Percentiles rank a stretch among this genome's conserved stretches.
These are phyloP conservation scores for Gymnarchus niloticus DNA, from an alignment of 2,113 vertebrate genomes.

Conservation along the genomic window DNA sequence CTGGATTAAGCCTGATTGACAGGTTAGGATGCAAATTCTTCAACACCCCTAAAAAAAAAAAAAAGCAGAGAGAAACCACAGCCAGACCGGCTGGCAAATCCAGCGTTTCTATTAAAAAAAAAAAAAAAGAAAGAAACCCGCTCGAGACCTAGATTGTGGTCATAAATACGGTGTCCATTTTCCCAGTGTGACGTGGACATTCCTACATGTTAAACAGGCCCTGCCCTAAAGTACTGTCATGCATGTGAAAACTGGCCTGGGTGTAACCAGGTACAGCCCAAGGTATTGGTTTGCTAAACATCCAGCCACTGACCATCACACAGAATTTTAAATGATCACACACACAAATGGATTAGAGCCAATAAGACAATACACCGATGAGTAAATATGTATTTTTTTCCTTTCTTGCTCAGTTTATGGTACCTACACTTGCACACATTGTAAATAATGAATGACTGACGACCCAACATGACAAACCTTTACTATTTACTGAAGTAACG, in stretches of 20 bases:
- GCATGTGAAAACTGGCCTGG: background rate
- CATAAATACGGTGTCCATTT: background rate
- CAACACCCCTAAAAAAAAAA: background rate
- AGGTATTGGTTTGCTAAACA: background rate
- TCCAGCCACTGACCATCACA: background rate
- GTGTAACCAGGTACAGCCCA: background rate
- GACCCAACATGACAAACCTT: background rate
- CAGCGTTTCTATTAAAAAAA: background rate
- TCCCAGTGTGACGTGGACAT: background rate
- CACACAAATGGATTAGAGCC: background rate
- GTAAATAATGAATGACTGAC: background rate
- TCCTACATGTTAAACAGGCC: background rate
- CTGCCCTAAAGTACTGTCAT: background rate
- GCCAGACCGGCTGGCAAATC: background rate
- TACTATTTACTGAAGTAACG: background rate
- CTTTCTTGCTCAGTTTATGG: background rate
- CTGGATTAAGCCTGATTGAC: background rate
- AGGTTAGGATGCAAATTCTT: background rate
- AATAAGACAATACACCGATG: background rate
- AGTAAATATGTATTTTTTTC: conserved; percentile 9
- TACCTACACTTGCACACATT: background rate
- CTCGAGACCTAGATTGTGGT: background rate
- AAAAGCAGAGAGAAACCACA: background rate
- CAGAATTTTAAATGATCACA: background rate
- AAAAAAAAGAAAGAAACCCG: no score